A percentile compares a stretch with the other conserved stretches of the same genome.
Evolutionary conservation across 2,888 invertebrate species (phyloP).

Genomic region (Iselma pallidipennis): DNA sequence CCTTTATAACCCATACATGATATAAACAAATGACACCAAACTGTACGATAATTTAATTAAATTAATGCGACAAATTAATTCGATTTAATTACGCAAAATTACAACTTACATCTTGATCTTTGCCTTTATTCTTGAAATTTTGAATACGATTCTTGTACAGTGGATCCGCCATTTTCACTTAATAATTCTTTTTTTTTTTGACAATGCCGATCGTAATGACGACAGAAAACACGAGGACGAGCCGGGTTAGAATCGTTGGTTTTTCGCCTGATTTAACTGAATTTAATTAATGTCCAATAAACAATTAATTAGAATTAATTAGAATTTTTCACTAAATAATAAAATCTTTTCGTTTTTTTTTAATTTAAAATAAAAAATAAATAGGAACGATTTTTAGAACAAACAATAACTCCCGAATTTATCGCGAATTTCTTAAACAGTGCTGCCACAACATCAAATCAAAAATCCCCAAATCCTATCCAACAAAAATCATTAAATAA

Average conservation of each 20-base stretch:
- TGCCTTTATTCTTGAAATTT: slow-evolving; percentile 98
- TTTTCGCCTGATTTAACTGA: too few relatives aligned
- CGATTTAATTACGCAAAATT: neutral
- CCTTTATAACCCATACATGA: neutral
- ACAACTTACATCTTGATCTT: slow-evolving; percentile 95
- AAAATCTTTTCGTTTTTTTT: neutral
- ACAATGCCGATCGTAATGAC: slow-evolving; percentile 25
- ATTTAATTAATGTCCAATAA: neutral
- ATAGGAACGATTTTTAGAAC: neutral
- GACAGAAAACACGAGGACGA: slow-evolving; percentile 38
- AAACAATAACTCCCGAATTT: neutral
- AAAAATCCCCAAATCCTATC: neutral
- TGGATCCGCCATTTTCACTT: slow-evolving; percentile 64
- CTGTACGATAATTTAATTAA: neutral
- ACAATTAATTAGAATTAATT: neutral
- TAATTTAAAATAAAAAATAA: neutral
- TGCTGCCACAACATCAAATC: neutral
- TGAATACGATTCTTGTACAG: slow-evolving; percentile 85
- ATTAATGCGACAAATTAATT: neutral
- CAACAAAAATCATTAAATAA: neutral
- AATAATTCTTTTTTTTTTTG: too few relatives aligned
- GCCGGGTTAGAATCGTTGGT: too few relatives aligned
- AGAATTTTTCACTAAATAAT: neutral
- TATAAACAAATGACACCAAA: neutral
- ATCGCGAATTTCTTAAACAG: neutral